These are phyloP conservation scores for Rhopalosiphum nymphaeae DNA, from an alignment of 2,888 invertebrate species.

Conservation along the genomic window DNA sequence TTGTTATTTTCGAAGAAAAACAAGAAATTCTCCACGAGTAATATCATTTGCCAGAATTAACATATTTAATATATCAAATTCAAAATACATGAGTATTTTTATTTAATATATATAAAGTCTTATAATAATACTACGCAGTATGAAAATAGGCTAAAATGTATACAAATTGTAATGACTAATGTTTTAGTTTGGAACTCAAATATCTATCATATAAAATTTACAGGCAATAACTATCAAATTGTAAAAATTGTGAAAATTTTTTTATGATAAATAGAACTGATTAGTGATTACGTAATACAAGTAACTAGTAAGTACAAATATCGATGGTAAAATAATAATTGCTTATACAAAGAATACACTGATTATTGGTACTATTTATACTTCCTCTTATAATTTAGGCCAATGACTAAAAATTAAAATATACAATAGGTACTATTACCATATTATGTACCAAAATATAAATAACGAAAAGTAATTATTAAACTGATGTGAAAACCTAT, in stretches of 20 bases:
- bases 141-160: neutral
- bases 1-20: slow-evolving; percentile 34
- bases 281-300: neutral
- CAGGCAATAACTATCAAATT: neutral
- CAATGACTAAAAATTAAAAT: no score
- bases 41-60: slow-evolving; percentile 11
- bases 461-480: neutral
- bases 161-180: neutral
- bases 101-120: neutral
- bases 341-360: neutral
- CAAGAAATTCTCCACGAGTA: neutral
- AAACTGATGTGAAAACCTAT: neutral
- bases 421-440: neutral
- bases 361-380: neutral
- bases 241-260: neutral
- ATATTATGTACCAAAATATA: neutral
- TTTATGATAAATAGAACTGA: neutral
- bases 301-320: neutral
- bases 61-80: slow-evolving; percentile 24
- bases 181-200: slow-evolving; percentile 13
- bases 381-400: no score
- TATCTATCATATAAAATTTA: slow-evolving; percentile 9
- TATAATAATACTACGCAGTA: slow-evolving; percentile 17
- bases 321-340: neutral
- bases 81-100: neutral